Base-by-base conservation (phyloP, 64 coral and sea anemone species). In the Hydrozoanthus tunicans region DNA sequence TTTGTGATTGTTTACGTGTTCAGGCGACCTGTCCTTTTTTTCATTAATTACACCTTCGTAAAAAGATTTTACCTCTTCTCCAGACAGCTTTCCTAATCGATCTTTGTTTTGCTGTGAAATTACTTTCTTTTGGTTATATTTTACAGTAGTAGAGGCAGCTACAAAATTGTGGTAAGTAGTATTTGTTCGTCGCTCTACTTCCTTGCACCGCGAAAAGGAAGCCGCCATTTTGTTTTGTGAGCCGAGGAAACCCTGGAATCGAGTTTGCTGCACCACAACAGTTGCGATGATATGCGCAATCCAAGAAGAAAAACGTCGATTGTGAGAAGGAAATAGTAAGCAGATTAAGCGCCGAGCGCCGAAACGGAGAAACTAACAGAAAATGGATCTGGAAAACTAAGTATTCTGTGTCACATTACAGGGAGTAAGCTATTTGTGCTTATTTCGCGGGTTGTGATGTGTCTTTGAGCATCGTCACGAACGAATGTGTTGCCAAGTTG, bases 1-100 rank as follows among this genome's bases (percentile, higher is more conserved):
- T 25, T 74, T 83, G 63, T 67, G 27, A 6, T 53, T 72, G 51
- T 9, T 73, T 59, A 27, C 13, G 1, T 6, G 20, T 51, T 24
- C 2, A 6, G 27, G 9, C 71, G 24, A 6, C 20, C 27, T 12
- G 66, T 14, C 66, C 13, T 59, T 88, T 88, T 54, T 5, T 66
- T 83, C n/a, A 51, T 59, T 81, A 54, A 96, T 54, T 62, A 96
- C 79, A 79, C 53, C 64, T 60, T 93, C 81, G 62, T 96, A 96
- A 84, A 96, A 96, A 1, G 79, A 90, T 79, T 85, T 93, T 4
- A 89, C 94, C 55, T 96, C 91, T 51, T 86, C 74, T 51, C 94
- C 94, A 27, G 94, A 79, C 80, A 96, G 25, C 9, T 7, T 81
- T 91, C 81, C 80, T 58, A 56, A 74, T 0, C n/a, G 52, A 56